These are phyloP conservation scores for Pantelozetes paolii DNA, from an alignment of 2,888 invertebrate genomes.

Conservation along the genomic window DNA sequence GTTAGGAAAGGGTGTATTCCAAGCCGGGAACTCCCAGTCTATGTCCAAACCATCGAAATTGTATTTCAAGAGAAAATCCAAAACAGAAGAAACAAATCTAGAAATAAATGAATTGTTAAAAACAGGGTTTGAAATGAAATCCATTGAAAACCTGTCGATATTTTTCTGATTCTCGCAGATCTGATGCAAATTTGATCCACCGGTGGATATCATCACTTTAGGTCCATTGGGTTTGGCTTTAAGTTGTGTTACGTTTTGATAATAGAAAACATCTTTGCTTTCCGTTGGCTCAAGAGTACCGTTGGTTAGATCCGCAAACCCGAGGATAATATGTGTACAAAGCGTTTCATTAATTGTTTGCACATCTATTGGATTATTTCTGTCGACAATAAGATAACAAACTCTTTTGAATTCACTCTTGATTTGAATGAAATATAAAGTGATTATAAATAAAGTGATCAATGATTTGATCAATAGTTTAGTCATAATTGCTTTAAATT, in stretches of 20 bases:
- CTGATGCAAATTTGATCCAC: conserved; percentile 20
- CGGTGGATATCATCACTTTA: conserved; percentile 63
- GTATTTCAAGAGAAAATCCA: conserved; percentile 46
- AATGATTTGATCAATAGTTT: too few species aligned
- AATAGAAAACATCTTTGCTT: not conserved
- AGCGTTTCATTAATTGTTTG: conserved; percentile 62
- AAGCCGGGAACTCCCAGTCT: conserved; percentile 69
- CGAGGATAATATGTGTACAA: conserved; percentile 78
- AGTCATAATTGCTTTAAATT: too few species aligned
- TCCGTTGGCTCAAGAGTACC: conserved; percentile 56
- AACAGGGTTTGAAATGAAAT: not conserved
- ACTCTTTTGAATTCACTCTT: conserved; percentile 38
- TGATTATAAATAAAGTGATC: not conserved
- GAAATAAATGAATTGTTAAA: not conserved
- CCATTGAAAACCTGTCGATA: not conserved
- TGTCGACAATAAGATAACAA: conserved; percentile 35
- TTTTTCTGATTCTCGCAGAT: not conserved
- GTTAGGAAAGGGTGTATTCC: conserved; percentile 58
- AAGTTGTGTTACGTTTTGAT: conserved; percentile 28
- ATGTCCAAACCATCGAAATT: conserved; percentile 51
- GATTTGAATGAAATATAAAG: not conserved
- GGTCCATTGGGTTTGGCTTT: conserved; percentile 56
- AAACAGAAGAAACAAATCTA: conserved; percentile 49
- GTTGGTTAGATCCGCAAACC: conserved; percentile 65
- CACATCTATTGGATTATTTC: not conserved